phyloP scores from a whole-genome alignment of 1,140 invertebrate genomes.

The Drosophila willistoni region DNA sequence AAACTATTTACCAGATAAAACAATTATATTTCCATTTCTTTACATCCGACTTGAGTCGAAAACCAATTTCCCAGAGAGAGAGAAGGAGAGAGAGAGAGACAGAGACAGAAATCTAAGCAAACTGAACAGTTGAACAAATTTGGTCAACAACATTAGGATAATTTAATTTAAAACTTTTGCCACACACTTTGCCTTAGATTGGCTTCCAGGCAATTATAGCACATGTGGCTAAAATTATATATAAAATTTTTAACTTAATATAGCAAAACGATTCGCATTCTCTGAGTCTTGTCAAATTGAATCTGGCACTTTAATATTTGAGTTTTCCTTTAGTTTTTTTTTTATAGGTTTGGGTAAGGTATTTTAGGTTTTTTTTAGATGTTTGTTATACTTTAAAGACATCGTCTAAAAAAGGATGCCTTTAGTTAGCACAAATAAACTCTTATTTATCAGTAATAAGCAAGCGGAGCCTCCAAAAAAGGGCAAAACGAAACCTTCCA shows the following conservation, averaged over 20 bases:
- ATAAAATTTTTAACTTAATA: conserved; percentile 69
- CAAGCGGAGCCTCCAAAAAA: too few relatives aligned
- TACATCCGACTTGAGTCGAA: not conserved
- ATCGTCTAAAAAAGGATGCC: too few relatives aligned
- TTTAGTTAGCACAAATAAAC: too few relatives aligned
- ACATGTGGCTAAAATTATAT: conserved; percentile 60
- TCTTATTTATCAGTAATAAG: too few relatives aligned
- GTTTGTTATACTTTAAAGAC: too few relatives aligned
- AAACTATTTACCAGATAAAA: conserved; percentile 1
- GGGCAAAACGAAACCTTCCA: too few relatives aligned
- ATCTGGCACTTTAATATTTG: conserved; percentile 4
- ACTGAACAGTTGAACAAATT: conserved; percentile 24
- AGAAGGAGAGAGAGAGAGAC: not conserved
- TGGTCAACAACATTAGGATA: conserved; percentile 59
- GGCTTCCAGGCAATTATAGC: conserved; percentile 45
- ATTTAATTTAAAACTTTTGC: conserved; percentile 71
- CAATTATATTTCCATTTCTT: not conserved
- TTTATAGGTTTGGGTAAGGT: too few relatives aligned
- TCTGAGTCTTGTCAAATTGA: not conserved
- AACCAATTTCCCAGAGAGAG: not conserved
- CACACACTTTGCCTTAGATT: conserved; percentile 11
- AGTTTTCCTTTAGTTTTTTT: not conserved
- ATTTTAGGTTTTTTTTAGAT: too few relatives aligned
- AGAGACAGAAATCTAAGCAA: not conserved
- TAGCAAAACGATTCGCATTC: conserved; percentile 43